Conservation (phyloP, 2,888 invertebrate species). For the Aphodius sticticus region DNA sequence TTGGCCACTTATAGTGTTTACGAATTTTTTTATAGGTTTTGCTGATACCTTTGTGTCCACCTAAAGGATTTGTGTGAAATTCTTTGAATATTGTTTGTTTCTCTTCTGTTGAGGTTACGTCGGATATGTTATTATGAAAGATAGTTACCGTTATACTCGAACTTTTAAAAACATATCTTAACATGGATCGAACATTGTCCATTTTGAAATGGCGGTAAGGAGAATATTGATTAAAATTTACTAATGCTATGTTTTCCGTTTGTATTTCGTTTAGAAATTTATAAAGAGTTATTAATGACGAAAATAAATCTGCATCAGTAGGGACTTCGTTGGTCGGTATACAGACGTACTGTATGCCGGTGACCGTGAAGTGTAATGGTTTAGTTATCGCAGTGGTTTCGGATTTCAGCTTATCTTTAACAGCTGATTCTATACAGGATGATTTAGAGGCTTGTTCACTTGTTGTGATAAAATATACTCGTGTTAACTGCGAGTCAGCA, state of each 20-base stretch:
- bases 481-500: neutral
- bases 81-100: slow-evolving; percentile 21
- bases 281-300: neutral
- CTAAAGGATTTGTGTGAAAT: slow-evolving; percentile 27
- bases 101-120: neutral
- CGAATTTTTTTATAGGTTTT: slow-evolving; percentile 32
- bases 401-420: slow-evolving; percentile 9
- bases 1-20: slow-evolving; percentile 35
- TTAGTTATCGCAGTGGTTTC: neutral
- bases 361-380: neutral
- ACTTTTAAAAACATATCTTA: slow-evolving; percentile 13
- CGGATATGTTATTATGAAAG: slow-evolving; percentile 7
- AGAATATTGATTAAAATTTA: neutral
- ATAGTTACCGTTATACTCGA: slow-evolving; percentile 9
- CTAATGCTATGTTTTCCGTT: neutral
- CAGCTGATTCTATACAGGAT: neutral
- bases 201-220: slow-evolving; percentile 10
- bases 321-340: neutral
- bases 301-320: slow-evolving; percentile 16
- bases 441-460: neutral
- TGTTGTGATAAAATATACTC: slow-evolving; percentile 14
- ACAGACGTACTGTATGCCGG: slow-evolving; percentile 7
- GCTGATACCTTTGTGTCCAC: slow-evolving; percentile 32
- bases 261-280: slow-evolving; percentile 5
- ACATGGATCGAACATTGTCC: slow-evolving; percentile 6